Evolutionary conservation across 2,797 vertebrate genomes (phyloP).

Genomic region (Chaetodon trifasciatus): DNA sequence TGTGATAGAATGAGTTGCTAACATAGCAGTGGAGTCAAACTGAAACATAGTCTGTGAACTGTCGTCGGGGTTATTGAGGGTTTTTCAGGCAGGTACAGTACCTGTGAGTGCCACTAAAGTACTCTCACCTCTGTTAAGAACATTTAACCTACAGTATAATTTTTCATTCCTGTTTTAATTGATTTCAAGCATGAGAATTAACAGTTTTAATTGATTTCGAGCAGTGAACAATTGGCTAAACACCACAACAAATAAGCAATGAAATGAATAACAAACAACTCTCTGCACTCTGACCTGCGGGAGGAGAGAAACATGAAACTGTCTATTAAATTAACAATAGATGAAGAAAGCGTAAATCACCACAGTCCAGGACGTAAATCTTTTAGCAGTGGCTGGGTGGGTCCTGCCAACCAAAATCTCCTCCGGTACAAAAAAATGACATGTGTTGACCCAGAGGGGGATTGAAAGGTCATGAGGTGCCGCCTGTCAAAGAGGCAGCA

Average conservation of each 20-base stretch:
- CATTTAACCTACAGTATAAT: slow-evolving; percentile 3
- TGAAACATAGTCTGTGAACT: not conserved
- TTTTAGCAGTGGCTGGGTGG: not conserved
- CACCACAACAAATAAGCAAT: not conserved
- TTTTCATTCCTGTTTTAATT: slow-evolving; percentile 2
- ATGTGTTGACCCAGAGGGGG: slow-evolving; percentile 14
- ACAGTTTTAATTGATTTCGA: slow-evolving; percentile 10
- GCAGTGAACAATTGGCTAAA: not conserved
- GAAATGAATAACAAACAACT: not conserved
- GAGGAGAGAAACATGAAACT: not conserved
- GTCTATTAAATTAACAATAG: not conserved
- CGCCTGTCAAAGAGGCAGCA: slow-evolving; percentile 5
- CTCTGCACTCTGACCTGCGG: not conserved
- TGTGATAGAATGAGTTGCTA: not conserved
- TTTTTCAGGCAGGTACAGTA: slow-evolving; percentile 2
- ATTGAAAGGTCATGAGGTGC: slow-evolving; percentile 9
- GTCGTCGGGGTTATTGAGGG: not conserved
- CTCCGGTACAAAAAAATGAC: slow-evolving; percentile 17
- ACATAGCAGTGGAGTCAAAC: not conserved
- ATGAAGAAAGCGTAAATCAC: not conserved
- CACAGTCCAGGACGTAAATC: not conserved
- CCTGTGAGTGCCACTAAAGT: not conserved
- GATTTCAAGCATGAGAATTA: not conserved
- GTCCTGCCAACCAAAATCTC: slow-evolving; percentile 1
- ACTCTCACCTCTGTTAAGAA: not conserved